Conservation (phyloP, 2,113 vertebrate genomes). For the Chaetodon auriga region DNA sequence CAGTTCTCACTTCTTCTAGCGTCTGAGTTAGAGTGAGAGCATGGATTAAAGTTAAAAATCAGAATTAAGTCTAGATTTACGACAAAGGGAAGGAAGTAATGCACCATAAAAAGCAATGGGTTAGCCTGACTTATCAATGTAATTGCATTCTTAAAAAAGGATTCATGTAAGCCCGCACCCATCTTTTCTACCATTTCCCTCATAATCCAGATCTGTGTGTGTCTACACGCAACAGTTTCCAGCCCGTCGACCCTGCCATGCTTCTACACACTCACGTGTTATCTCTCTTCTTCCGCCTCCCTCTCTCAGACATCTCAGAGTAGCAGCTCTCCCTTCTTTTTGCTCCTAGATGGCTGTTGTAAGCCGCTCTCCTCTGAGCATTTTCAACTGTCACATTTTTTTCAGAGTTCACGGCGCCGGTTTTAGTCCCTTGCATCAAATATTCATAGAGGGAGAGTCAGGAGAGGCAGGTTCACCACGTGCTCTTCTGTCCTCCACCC, state of each 20-base stretch:
- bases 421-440: conserved; percentile 93
- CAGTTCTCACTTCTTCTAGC: not conserved
- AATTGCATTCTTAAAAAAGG: not conserved
- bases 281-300: not conserved
- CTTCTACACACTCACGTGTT: conserved; percentile 31
- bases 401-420: conserved; percentile 89
- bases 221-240: not conserved
- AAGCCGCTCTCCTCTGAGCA: conserved; percentile 81
- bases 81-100: not conserved
- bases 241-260: conserved; percentile 21
- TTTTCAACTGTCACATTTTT: conserved; percentile 90
- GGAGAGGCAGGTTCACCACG: conserved; percentile 83
- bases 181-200: not conserved
- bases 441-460: conserved; percentile 88
- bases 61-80: not conserved
- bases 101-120: not conserved
- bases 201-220: not conserved
- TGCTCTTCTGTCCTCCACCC: conserved; percentile 46
- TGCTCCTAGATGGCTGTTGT: conserved; percentile 71
- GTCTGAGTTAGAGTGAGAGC: not conserved
- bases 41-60: not conserved
- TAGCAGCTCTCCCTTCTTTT: conserved; percentile 45
- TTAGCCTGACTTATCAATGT: too few species aligned
- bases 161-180: not conserved
- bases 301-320: conserved; percentile 9